Conservation (phyloP, 2,888 invertebrate genomes). For the Drosophila mimetica region DNA sequence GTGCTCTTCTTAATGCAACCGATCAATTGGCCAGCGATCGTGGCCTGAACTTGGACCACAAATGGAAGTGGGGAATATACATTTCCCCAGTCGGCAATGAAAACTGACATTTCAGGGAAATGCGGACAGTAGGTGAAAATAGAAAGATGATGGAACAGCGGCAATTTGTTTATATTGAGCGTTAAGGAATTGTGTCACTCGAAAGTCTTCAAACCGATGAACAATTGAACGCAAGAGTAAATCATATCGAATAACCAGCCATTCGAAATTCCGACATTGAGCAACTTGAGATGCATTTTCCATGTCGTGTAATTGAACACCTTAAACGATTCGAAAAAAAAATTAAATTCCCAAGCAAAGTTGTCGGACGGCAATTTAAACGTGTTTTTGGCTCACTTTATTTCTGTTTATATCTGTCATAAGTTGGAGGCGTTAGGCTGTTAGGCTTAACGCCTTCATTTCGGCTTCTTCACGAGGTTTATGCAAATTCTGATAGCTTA, state of each 20-base stretch:
- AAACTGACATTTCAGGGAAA: constrained; percentile 55
- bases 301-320: constrained; percentile 67
- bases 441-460: constrained; percentile 38
- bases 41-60: constrained; percentile 63
- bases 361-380: constrained; percentile 42
- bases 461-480: constrained; percentile 15
- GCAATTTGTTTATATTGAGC: constrained; percentile 26
- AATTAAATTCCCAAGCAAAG: constrained; percentile 38
- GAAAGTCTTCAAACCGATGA: constrained; percentile 11
- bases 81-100: constrained; percentile 47
- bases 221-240: constrained; percentile 2
- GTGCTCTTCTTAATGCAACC: constrained; percentile 63
- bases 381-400: constrained; percentile 19
- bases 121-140: constrained; percentile 52
- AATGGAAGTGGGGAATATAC: constrained; percentile 33
- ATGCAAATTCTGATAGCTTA: constrained; percentile 46
- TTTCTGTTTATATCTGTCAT: constrained; percentile 25
- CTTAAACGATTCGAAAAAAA: constrained; percentile 43
- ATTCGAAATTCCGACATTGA: constrained; percentile 28
- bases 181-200: constrained; percentile 17
- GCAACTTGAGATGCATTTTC: constrained; percentile 54
- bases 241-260: constrained; percentile 19
- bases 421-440: constrained; percentile 36
- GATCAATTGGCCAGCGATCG: constrained; percentile 44
- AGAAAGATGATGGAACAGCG: constrained; percentile 35